Evolutionary conservation across 2,888 invertebrate species (phyloP).

Genomic region (Blera fallax): DNA sequence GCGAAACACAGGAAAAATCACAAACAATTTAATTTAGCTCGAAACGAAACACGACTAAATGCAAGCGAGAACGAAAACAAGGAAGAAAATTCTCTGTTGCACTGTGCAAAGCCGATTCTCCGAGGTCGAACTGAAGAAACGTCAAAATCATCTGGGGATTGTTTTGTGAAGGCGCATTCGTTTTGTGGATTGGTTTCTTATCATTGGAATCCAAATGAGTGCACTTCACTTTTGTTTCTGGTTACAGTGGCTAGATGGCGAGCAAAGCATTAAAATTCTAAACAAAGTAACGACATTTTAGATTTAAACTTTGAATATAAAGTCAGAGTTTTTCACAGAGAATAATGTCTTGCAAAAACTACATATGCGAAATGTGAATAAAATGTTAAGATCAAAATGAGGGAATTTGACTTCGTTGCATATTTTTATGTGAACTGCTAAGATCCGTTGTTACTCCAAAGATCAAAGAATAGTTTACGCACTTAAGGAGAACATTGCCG

Average conservation of each 20-base stretch:
- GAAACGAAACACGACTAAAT: conserved; percentile 34
- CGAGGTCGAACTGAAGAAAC: conserved; percentile 35
- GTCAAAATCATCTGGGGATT: conserved; percentile 65
- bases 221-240: not conserved
- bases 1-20: conserved; percentile 32
- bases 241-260: conserved; percentile 22
- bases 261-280: not conserved
- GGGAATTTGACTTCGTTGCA: no score
- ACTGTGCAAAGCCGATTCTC: conserved; percentile 13
- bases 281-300: not conserved
- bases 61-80: conserved; percentile 37
- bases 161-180: conserved; percentile 1
- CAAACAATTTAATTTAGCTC: conserved; percentile 26
- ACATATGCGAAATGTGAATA: no score
- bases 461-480: no score
- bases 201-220: not conserved
- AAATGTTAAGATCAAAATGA: no score
- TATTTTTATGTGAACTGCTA: no score
- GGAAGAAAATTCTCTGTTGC: not conserved
- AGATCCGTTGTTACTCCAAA: no score
- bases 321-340: no score
- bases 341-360: no score
- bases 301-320: not conserved
- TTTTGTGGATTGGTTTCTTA: conserved; percentile 19
- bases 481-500: no score